These are phyloP conservation scores for Ylistrum balloti DNA, from an alignment of 1,140 invertebrate species.

Conservation along the genomic window DNA sequence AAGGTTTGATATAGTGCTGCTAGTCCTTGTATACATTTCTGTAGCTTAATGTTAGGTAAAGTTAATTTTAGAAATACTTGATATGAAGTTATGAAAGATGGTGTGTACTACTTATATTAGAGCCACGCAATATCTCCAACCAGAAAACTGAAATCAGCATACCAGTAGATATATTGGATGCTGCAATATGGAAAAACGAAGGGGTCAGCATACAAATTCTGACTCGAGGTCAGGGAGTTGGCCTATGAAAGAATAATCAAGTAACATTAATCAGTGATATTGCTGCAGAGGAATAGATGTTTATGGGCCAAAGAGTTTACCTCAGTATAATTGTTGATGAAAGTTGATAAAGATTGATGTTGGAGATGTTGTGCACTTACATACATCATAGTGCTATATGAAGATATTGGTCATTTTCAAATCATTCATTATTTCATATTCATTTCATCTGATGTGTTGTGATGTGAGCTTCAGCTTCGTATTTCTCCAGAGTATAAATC, in stretches of 20 bases:
- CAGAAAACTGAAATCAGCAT: too few species aligned
- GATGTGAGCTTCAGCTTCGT: conserved; percentile 23
- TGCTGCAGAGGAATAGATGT: too few species aligned
- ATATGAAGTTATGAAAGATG: too few species aligned
- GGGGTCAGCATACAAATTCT: too few species aligned
- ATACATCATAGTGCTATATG: not conserved
- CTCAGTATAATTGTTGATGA: too few species aligned
- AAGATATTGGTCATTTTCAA: not conserved
- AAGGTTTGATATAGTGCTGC: not conserved
- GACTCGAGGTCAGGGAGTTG: too few species aligned
- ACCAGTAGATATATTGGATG: too few species aligned
- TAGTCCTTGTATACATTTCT: not conserved
- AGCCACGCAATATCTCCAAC: not conserved
- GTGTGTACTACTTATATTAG: too few species aligned
- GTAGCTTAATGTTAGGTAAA: not conserved
- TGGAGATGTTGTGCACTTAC: not conserved
- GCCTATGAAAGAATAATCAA: too few species aligned
- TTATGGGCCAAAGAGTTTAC: too few species aligned
- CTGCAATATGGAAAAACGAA: too few species aligned
- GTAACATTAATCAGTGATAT: too few species aligned
- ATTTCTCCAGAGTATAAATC: not conserved
- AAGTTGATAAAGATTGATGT: not conserved
- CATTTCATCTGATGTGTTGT: not conserved
- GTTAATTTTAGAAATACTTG: not conserved
- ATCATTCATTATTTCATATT: not conserved